Evolutionary conservation across 2,113 vertebrate species (phyloP).

Genomic region (Hyperoodon ampullatus): DNA sequence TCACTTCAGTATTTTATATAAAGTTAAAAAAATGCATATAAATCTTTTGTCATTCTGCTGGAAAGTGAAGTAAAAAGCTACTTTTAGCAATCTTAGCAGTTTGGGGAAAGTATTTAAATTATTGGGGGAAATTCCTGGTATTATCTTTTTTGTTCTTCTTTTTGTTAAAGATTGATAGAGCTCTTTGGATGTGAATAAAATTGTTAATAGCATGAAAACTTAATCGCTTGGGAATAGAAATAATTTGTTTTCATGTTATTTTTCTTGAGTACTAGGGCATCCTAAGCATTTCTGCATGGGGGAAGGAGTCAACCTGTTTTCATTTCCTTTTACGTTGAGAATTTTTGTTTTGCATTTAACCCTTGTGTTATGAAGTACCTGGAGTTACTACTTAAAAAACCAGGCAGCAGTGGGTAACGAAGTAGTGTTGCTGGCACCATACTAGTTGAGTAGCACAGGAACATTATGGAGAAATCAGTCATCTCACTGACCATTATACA

Average conservation of each 20-base stretch:
- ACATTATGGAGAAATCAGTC: not conserved
- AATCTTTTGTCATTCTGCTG: constrained; percentile 15
- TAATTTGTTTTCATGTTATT: not conserved
- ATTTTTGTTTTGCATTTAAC: not conserved
- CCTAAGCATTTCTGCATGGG: not conserved
- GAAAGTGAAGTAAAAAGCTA: not conserved
- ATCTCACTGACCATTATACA: not conserved
- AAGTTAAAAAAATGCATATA: not conserved
- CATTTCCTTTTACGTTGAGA: not conserved
- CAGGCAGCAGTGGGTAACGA: not conserved
- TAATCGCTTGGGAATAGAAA: constrained; percentile 3
- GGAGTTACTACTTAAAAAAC: not conserved
- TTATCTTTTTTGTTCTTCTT: not conserved
- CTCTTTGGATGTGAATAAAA: not conserved
- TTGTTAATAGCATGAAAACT: not conserved
- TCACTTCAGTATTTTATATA: not conserved
- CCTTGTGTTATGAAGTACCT: not conserved
- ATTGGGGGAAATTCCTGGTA: not conserved
- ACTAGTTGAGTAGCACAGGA: not conserved
- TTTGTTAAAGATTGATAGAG: not conserved
- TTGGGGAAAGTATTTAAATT: not conserved
- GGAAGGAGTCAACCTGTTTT: not conserved
- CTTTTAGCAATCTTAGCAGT: not conserved
- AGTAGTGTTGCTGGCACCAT: not conserved
- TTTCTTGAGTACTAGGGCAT: not conserved